Conservation (phyloP, 2,113 vertebrate species). For the Mobula birostris region DNA sequence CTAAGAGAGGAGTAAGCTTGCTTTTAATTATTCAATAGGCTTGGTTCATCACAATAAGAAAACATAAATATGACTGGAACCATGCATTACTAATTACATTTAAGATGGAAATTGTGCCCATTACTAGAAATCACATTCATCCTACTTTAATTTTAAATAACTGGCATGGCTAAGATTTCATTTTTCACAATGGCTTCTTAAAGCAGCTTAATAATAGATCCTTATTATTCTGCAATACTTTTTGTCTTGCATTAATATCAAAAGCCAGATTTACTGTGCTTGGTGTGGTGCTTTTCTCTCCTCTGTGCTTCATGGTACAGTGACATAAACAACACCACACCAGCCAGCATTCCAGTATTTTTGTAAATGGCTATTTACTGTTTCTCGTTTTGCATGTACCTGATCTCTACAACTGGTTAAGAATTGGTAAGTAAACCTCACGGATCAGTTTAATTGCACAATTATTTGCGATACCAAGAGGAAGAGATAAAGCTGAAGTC, state of each 20-base stretch:
- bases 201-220: too few relatives aligned
- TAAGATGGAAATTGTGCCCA: too few relatives aligned
- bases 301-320: neutral
- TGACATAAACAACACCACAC: too few relatives aligned
- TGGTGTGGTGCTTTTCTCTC: neutral
- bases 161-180: too few relatives aligned
- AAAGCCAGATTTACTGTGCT: too few relatives aligned
- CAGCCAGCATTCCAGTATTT: neutral
- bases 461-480: neutral
- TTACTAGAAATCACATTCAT: too few relatives aligned
- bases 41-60: neutral
- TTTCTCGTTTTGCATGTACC: neutral
- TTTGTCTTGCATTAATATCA: too few relatives aligned
- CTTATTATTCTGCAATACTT: too few relatives aligned
- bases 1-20: neutral
- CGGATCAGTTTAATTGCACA: neutral
- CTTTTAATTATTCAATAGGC: neutral
- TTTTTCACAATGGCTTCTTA: too few relatives aligned
- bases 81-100: too few relatives aligned
- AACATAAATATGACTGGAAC: too few relatives aligned
- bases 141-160: too few relatives aligned
- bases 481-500: neutral
- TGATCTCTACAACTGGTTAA: neutral
- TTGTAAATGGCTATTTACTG: neutral
- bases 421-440: neutral